These are phyloP conservation scores for Sinosuthora webbiana DNA, from an alignment of 2,113 vertebrate species.

Conservation along the genomic window DNA sequence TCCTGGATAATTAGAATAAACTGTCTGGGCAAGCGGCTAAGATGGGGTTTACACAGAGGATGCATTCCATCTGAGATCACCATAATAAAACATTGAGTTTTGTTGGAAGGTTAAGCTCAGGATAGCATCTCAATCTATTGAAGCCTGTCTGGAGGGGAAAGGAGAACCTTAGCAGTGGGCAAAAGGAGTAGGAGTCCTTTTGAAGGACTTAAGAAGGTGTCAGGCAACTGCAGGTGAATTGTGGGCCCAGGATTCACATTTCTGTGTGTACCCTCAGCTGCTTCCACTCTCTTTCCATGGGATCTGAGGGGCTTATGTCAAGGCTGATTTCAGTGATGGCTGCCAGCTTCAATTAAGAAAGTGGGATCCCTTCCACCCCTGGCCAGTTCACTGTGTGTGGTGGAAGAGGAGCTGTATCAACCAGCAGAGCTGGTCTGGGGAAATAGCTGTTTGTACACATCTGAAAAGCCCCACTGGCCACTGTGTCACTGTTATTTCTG, in stretches of 20 bases:
- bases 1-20: not conserved
- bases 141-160: not conserved
- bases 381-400: not conserved
- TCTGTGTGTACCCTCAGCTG: not conserved
- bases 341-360: not conserved
- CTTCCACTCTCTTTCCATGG: not conserved
- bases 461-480: not conserved
- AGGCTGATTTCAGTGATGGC: not conserved
- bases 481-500: not conserved
- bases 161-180: not conserved
- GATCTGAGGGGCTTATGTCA: not conserved
- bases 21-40: not conserved
- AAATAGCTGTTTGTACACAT: not conserved
- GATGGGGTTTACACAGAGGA: not conserved
- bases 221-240: not conserved
- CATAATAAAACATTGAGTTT: not conserved
- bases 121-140: not conserved
- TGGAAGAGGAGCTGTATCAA: not conserved
- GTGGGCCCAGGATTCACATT: not conserved
- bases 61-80: not conserved
- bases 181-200: not conserved
- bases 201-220: not conserved
- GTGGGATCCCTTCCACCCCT: not conserved
- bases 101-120: not conserved
- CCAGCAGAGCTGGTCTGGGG: not conserved